A percentile compares a stretch with the other conserved stretches of the same genome.
These are phyloP conservation scores for Melanaphis sacchari DNA, from an alignment of 1,140 invertebrate species.

Conservation along the genomic window DNA sequence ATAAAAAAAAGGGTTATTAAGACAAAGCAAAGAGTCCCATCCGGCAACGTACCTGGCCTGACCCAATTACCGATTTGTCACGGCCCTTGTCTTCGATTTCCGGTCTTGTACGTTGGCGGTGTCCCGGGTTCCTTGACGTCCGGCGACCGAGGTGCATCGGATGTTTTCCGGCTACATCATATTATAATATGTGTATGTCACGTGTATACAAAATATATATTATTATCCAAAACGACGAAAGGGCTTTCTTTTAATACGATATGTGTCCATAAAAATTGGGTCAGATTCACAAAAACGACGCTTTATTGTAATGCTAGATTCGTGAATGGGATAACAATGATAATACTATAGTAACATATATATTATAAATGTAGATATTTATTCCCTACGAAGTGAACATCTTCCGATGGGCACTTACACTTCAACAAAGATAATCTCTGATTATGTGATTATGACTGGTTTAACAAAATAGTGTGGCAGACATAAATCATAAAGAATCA, in stretches of 20 bases:
- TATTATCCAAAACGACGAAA: background rate
- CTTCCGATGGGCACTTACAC: background rate
- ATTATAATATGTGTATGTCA: background rate
- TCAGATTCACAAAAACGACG: background rate
- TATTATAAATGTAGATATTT: background rate
- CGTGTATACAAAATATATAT: background rate
- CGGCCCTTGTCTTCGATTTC: conserved; percentile 57
- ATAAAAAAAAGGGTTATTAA: conserved; percentile 51
- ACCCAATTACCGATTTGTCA: conserved; percentile 57
- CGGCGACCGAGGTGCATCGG: conserved; percentile 11
- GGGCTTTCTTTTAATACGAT: background rate
- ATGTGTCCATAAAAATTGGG: background rate
- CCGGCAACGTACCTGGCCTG: conserved; percentile 32
- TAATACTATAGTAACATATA: no score
- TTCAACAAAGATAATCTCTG: background rate
- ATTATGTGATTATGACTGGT: background rate
- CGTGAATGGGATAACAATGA: background rate
- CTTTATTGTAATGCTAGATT: background rate
- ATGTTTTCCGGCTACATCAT: conserved; percentile 23
- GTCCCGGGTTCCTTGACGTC: conserved; percentile 30
- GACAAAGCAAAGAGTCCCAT: conserved; percentile 46
- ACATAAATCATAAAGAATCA: background rate
- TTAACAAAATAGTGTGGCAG: background rate
- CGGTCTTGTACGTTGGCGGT: background rate
- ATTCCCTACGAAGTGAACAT: background rate